Evolutionary conservation across 2,113 vertebrate genomes (phyloP), one percentile per base, ranked within the genome.

Genomic region (Corapipo altera): DNA sequence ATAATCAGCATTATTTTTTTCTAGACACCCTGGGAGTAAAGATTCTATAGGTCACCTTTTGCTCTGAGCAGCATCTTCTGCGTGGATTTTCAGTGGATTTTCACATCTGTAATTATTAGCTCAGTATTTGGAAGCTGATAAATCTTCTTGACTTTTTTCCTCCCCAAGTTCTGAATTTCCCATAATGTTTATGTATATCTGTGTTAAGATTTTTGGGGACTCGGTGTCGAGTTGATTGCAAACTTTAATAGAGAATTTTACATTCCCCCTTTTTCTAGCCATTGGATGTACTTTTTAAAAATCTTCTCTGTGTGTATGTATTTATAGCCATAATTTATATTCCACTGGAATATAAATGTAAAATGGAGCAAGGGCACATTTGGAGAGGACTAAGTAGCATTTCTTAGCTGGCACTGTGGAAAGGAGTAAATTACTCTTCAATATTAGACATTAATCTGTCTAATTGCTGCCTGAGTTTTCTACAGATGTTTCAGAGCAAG

Each of bases 401-500:
- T 93, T 86, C 67, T 51, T 48, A 57, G 73, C 35, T 72, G 44
- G 54, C 51, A 61, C 27, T 3, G 1, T 49, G 76, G 48, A 83
- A 55, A 65, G 49, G 4, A 24, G 41, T 75, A 69, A 86, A 83
- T 93, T 59, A 48, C 35, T 83, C 71, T 49, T 66, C 23, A 28
- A 13, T 79, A 37, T 83, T 79, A 72, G n/a, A 37, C 43, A 26
- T 88, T 71, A 55, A 61, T 88, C 65, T 89, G 58, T 65, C 66
- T 95, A 78, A 91, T 79, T 85, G 57, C 71, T 76, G 80, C 67
- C 76, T 52, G 52, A 67, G 44, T 83, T 89, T 91, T 71, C 71
- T 72, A 20, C 67, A 72, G 61, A 43, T 72, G 64, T 69, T 93
- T 83, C n/a, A 43, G 24, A 59, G 64, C 62, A 44, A 89, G 39